phyloP scores from a whole-genome alignment of 2,797 vertebrate genomes.

The Macroramphosus scolopax region DNA sequence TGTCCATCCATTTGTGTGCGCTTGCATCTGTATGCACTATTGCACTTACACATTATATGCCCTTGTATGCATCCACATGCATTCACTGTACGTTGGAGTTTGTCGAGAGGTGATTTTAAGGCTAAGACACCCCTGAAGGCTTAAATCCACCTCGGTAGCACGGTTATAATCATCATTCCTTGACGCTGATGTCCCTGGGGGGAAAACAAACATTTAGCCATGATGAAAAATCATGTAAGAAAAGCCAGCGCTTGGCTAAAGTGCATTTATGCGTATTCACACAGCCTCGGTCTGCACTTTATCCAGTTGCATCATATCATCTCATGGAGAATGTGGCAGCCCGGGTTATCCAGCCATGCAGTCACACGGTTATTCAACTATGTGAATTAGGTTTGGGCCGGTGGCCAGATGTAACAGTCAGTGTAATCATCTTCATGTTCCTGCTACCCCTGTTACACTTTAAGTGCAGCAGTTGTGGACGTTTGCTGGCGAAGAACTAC shows the following conservation, averaged over 20 bases:
- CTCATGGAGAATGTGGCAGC: constrained; percentile 50
- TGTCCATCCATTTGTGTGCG: neutral
- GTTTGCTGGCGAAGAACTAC: constrained; percentile 34
- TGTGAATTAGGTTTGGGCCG: constrained; percentile 60
- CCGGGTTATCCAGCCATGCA: constrained; percentile 46
- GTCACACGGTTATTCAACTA: constrained; percentile 57
- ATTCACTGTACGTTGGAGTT: constrained; percentile 32
- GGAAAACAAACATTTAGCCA: constrained; percentile 63
- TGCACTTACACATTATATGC: constrained; percentile 13
- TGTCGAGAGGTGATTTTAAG: constrained; percentile 50
- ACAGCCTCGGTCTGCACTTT: constrained; percentile 58
- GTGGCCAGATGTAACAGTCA: constrained; percentile 58
- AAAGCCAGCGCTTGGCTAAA: constrained; percentile 58
- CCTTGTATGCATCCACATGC: constrained; percentile 21
- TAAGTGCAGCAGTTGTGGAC: constrained; percentile 25
- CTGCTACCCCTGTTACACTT: constrained; percentile 36
- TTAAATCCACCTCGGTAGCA: constrained; percentile 40
- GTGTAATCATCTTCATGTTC: constrained; percentile 51
- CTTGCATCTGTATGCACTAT: constrained; percentile 29
- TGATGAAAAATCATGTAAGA: constrained; percentile 66
- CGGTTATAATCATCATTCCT: constrained; percentile 42
- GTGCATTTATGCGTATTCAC: constrained; percentile 65
- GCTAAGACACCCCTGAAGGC: constrained; percentile 51
- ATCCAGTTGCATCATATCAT: constrained; percentile 72
- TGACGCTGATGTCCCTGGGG: constrained; percentile 44